Evolutionary conservation across 2,888 invertebrate genomes (phyloP).

Genomic region (Didymodactylos carnosus): DNA sequence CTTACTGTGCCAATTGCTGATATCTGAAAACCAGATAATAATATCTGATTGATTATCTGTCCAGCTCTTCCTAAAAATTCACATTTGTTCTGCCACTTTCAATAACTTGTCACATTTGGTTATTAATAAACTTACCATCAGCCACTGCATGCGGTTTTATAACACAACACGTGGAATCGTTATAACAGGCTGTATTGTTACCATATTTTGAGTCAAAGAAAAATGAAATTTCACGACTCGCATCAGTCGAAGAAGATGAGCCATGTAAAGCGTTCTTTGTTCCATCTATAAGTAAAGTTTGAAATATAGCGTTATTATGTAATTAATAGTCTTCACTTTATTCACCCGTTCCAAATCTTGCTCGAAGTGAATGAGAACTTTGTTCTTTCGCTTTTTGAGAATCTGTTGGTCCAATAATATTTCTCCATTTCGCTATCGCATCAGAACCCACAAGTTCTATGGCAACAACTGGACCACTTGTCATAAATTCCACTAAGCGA

Average conservation of each 20-base stretch:
- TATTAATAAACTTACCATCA: conserved; percentile 36
- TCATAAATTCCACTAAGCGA: conserved; percentile 56
- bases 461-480: conserved; percentile 36
- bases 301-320: neutral
- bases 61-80: conserved; percentile 39
- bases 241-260: conserved; percentile 46
- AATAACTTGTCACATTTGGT: conserved; percentile 13
- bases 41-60: conserved; percentile 50
- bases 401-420: conserved; percentile 11
- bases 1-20: conserved; percentile 52
- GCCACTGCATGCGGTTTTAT: conserved; percentile 72
- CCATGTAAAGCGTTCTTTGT: conserved; percentile 54
- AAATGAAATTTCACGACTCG: conserved; percentile 60
- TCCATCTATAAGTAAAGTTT: neutral
- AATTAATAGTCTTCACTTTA: no score
- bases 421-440: conserved; percentile 9
- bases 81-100: conserved; percentile 5
- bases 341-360: conserved; percentile 18
- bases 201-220: conserved; percentile 43
- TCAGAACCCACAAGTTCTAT: conserved; percentile 4
- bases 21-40: conserved; percentile 54
- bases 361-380: conserved; percentile 3
- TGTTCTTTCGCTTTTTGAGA: conserved; percentile 4
- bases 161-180: conserved; percentile 42
- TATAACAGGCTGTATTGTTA: conserved; percentile 28